Evolutionary conservation across 1,140 invertebrate species (phyloP).

Genomic region (Bombus vancouverensis): DNA sequence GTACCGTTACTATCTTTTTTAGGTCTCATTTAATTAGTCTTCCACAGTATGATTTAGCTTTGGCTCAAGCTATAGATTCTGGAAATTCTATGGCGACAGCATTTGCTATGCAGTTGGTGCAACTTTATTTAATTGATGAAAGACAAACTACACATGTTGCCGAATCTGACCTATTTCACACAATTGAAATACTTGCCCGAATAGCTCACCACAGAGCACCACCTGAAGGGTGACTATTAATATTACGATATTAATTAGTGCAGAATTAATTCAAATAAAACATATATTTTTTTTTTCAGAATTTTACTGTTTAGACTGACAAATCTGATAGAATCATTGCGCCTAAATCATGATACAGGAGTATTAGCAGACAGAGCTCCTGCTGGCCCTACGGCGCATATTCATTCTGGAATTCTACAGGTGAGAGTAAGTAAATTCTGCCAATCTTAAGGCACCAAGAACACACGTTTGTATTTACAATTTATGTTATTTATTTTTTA

Average conservation of each 20-base stretch:
- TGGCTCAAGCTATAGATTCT: conserved; percentile 94
- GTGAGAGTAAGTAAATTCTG: conserved; percentile 84
- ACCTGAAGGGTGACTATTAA: conserved; percentile 88
- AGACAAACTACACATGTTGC: conserved; percentile 89
- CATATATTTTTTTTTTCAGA: conserved; percentile 59
- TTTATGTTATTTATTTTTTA: conserved; percentile 52
- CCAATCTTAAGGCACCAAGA: conserved; percentile 26
- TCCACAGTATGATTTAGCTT: conserved; percentile 91
- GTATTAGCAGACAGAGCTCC: conserved; percentile 88
- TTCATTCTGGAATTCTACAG: conserved; percentile 95
- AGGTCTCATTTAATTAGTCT: conserved; percentile 86
- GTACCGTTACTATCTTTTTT: conserved; percentile 25
- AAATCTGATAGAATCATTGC: conserved; percentile 89
- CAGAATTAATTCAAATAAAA: conserved; percentile 14
- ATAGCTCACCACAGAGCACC: conserved; percentile 89
- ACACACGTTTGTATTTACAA: conserved; percentile 22
- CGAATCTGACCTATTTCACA: conserved; percentile 93
- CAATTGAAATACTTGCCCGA: conserved; percentile 90
- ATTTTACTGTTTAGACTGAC: conserved; percentile 84
- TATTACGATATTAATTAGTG: neutral
- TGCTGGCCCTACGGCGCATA: conserved; percentile 92
- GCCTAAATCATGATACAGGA: conserved; percentile 87
- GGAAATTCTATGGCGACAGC: conserved; percentile 92
- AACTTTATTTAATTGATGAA: conserved; percentile 94
- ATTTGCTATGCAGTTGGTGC: conserved; percentile 96